Evolutionary conservation across 2,797 vertebrate species (phyloP), one percentile per base, ranked within the genome.

Genomic region (Sandelia bainsii): DNA sequence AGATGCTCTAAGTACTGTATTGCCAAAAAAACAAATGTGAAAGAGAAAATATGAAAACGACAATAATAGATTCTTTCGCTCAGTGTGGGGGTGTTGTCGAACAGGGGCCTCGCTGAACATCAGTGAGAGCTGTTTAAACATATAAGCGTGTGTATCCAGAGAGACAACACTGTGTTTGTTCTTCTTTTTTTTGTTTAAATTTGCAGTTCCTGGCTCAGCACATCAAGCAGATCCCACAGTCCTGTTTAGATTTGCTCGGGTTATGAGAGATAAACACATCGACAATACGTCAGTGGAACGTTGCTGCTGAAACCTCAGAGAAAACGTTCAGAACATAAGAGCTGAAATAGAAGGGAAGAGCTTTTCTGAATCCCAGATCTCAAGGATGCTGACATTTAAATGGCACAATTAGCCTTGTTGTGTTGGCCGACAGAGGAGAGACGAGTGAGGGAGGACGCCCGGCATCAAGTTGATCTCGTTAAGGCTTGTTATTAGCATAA

Each of bases 311-410:
- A 67, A 44, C 40, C 13, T 0, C 12, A 17, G 8, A 25, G 14
- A 13, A 34, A 56, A 61, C 14, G 6, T 62, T 25, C 1, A 10
- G 23, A 61, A 51, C 27, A 20, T 13, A 34, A 54, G 14, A 23
- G 54, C 40, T 34, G 39, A 52, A 39, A 23, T 45, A 39, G 29
- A 4, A 54, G 52, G 16, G 48, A 62, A 12, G 48, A 51, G 72
- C 51, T 51, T 49, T 19, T 57, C 25, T 42, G 29, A 53, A 32
- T 62, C 39, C 53, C 45, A 57, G 49, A 53, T 32, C 57, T 75
- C 67, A 53, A 46, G 37, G 54, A 69, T 63, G 68, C 66, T 82
- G 81, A 84, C 84, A 82, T 87, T 81, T 87, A 86, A 87, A 80
- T 67, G 75, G 77, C 52, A 72, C 70, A 69, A 57, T 82, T 82